Evolutionary conservation across 1,140 invertebrate species (phyloP).

Genomic region (Phenacoccus solenopsis): DNA sequence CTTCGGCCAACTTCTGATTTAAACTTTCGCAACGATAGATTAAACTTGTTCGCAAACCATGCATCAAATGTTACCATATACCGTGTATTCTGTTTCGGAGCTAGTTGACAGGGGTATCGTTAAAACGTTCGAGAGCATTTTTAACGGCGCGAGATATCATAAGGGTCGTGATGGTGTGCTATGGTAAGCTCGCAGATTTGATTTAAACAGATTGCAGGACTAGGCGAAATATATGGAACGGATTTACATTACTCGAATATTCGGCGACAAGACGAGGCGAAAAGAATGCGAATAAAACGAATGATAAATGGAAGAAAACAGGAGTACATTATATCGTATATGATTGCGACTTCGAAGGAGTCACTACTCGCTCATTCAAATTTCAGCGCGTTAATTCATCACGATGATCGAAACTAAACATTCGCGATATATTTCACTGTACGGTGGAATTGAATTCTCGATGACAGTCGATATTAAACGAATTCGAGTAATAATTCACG

Average conservation of each 20-base stretch:
- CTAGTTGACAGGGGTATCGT: background rate
- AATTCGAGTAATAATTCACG: background rate
- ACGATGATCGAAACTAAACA: background rate
- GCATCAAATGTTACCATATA: constrained; percentile 2
- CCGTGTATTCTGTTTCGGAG: background rate
- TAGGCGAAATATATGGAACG: background rate
- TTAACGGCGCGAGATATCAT: too few relatives aligned
- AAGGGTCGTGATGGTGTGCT: too few relatives aligned
- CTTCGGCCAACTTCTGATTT: constrained; percentile 1
- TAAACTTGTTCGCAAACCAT: background rate
- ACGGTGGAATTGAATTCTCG: background rate
- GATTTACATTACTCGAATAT: background rate
- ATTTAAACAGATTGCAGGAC: too few relatives aligned
- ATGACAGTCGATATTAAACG: constrained; percentile 1
- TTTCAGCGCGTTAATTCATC: background rate
- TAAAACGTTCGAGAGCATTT: background rate
- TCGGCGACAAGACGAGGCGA: background rate
- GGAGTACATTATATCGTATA: background rate
- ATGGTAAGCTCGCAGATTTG: too few relatives aligned
- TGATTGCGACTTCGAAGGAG: too few relatives aligned
- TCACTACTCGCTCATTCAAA: background rate
- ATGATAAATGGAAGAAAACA: background rate
- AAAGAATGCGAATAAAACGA: background rate
- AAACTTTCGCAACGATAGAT: background rate
- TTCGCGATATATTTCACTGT: background rate